phyloP scores from a whole-genome alignment of 2,113 vertebrate species.

The Heterochromis multidens region DNA sequence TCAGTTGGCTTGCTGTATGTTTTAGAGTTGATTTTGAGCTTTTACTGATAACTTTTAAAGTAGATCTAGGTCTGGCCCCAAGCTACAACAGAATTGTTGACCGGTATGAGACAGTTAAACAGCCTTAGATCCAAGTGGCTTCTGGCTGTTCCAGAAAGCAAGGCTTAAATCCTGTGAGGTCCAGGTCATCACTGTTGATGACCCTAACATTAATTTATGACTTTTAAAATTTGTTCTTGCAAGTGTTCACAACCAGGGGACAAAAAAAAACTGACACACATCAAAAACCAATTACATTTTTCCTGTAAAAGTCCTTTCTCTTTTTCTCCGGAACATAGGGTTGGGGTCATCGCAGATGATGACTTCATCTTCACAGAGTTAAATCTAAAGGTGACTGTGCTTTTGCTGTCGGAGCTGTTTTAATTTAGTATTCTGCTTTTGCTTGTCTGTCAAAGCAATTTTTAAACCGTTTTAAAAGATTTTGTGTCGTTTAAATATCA shows the following conservation, averaged over 20 bases:
- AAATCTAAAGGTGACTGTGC: not conserved
- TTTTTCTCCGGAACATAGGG: fast-evolving
- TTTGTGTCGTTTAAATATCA: fast-evolving
- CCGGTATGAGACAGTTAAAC: too few relatives aligned
- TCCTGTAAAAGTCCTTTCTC: fast-evolving
- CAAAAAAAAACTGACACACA: not conserved
- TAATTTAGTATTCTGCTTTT: not conserved
- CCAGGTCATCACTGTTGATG: too few relatives aligned
- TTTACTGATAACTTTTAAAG: too few relatives aligned
- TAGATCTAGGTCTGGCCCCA: too few relatives aligned
- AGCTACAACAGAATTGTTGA: too few relatives aligned
- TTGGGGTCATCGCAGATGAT: not conserved
- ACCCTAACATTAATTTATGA: not conserved
- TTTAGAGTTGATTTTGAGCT: too few relatives aligned
- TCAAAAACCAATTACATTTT: not conserved
- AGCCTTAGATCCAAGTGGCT: too few relatives aligned
- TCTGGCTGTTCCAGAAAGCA: too few relatives aligned
- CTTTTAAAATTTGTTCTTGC: not conserved
- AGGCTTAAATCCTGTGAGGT: too few relatives aligned
- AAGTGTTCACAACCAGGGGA: not conserved
- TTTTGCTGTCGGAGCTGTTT: not conserved
- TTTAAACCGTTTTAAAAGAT: not conserved
- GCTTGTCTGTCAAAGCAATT: not conserved
- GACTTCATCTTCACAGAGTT: not conserved
- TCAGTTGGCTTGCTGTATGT: too few relatives aligned